These are phyloP conservation scores for Muricea muricata DNA, from an alignment of 92 coral and sea anemone species.

Conservation along the genomic window DNA sequence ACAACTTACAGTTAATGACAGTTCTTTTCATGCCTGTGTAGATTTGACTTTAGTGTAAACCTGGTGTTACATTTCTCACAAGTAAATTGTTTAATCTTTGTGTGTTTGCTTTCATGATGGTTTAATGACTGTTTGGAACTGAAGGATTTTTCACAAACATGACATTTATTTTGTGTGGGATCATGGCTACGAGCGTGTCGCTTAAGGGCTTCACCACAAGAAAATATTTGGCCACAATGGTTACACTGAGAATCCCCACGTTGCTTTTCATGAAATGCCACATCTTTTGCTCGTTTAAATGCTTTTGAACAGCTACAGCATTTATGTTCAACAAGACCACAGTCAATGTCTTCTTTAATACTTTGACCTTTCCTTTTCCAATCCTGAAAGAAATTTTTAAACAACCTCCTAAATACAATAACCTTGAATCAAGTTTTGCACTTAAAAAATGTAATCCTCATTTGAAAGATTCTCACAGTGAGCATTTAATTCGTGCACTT, in stretches of 20 bases:
- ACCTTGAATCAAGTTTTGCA: too few relatives aligned
- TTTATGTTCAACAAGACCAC: background rate
- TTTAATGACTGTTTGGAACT: background rate
- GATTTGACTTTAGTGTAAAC: too few relatives aligned
- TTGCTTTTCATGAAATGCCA: background rate
- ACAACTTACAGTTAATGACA: too few relatives aligned
- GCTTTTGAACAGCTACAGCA: background rate
- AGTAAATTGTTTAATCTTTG: background rate
- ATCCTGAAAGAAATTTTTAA: constrained; percentile 5
- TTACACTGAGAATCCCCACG: background rate
- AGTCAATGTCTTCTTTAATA: background rate
- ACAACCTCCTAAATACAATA: too few relatives aligned
- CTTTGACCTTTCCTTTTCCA: background rate
- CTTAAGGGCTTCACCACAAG: constrained; percentile 12
- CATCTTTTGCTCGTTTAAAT: background rate
- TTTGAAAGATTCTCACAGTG: too few relatives aligned
- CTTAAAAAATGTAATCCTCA: too few relatives aligned
- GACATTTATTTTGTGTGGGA: constrained; percentile 7
- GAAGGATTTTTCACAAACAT: constrained; percentile 11
- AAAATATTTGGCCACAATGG: background rate
- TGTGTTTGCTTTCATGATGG: constrained; percentile 1
- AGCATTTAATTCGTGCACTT: too few relatives aligned
- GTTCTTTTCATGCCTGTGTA: too few relatives aligned
- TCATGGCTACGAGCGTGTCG: background rate
- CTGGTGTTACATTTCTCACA: too few relatives aligned